phyloP scores from a whole-genome alignment of 2,888 invertebrate genomes.

The Cacoxenus indagator region DNA sequence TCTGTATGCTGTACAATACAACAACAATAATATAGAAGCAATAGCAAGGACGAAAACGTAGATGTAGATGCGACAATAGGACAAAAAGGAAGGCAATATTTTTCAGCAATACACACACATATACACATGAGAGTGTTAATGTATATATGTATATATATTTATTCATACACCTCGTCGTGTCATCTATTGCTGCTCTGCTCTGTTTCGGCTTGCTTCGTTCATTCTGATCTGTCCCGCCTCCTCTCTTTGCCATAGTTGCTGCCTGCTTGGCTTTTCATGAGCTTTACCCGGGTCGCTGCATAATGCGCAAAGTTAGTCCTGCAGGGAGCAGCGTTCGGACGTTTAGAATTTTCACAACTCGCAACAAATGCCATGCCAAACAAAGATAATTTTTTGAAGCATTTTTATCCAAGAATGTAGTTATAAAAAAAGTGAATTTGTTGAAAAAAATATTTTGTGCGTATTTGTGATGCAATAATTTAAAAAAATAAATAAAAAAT shows the following conservation, averaged over 20 bases:
- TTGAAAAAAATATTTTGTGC: no score
- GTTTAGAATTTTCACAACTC: slow-evolving; percentile 30
- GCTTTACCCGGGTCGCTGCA: slow-evolving; percentile 48
- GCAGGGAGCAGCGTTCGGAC: slow-evolving; percentile 54
- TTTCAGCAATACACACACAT: not conserved
- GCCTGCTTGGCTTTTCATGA: slow-evolving; percentile 20
- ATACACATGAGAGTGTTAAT: no score
- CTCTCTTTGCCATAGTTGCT: not conserved
- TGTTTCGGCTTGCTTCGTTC: slow-evolving; percentile 24
- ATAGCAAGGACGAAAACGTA: no score
- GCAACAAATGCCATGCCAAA: slow-evolving; percentile 9
- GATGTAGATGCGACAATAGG: not conserved
- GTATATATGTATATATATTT: not conserved
- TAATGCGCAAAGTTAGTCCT: slow-evolving; percentile 66
- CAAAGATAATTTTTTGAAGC: not conserved
- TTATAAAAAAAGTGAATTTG: not conserved
- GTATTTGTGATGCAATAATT: no score
- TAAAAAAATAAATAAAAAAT: no score
- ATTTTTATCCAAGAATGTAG: not conserved
- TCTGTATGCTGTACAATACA: not conserved
- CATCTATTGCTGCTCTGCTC: no score
- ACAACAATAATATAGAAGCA: slow-evolving; percentile 3
- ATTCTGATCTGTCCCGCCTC: slow-evolving; percentile 22
- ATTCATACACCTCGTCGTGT: not conserved
- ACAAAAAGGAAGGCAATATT: not conserved